A percentile compares a stretch with the other conserved stretches of the same genome.
phyloP scores from a whole-genome alignment of 2,888 invertebrate species.

The Torymus auratus region DNA sequence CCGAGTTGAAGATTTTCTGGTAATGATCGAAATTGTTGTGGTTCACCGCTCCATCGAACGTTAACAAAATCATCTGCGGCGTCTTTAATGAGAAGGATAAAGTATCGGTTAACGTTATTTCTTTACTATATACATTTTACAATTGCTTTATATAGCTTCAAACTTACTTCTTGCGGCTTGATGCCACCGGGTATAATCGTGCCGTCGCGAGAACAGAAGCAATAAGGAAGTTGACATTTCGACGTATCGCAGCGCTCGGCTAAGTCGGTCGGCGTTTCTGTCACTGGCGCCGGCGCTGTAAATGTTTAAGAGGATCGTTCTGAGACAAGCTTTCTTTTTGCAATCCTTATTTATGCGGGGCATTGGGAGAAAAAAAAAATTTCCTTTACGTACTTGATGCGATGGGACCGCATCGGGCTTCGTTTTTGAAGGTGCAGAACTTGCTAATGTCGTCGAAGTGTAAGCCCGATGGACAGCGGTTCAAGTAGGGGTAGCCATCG shows the following conservation, averaged over 20 bases:
- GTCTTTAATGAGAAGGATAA: constrained; percentile 79
- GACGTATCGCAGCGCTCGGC: constrained; percentile 87
- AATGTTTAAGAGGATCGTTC: not conserved
- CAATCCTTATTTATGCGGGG: too few relatives aligned
- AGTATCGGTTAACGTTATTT: too few relatives aligned
- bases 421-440: constrained; percentile 92
- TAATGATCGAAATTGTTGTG: constrained; percentile 93
- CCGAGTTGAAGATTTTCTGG: constrained; percentile 88
- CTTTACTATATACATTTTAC: too few relatives aligned
- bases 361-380: not conserved
- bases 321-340: too few relatives aligned
- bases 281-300: constrained; percentile 81
- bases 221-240: constrained; percentile 90
- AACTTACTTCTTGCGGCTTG: constrained; percentile 86
- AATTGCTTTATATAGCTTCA: not conserved
- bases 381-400: constrained; percentile 85
- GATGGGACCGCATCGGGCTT: constrained; percentile 93
- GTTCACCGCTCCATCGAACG: constrained; percentile 93
- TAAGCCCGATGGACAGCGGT: constrained; percentile 92
- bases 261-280: constrained; percentile 88
- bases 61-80: constrained; percentile 94
- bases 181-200: constrained; percentile 91
- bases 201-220: constrained; percentile 95
- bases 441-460: constrained; percentile 94
- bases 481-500: constrained; percentile 91